Percentiles rank a stretch among this genome's conserved stretches.
phyloP scores from a whole-genome alignment of 92 coral and sea anemone genomes.

The Paragorgia papillata region DNA sequence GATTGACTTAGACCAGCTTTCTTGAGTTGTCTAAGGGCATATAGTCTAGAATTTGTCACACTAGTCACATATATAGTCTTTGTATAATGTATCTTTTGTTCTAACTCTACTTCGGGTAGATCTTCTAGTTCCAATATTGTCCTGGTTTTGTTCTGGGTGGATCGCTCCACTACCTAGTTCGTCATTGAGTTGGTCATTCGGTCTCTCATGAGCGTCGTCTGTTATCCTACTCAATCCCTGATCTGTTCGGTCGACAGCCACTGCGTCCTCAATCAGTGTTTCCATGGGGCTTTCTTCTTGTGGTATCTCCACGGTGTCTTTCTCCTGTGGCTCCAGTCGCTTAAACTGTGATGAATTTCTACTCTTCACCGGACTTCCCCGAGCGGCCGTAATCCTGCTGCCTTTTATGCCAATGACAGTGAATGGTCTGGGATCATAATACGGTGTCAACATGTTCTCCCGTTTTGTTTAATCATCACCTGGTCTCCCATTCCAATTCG shows the following conservation, averaged over 20 bases:
- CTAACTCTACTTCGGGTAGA: constrained; percentile 16
- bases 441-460: constrained; percentile 16
- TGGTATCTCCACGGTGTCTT: no score
- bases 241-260: no score
- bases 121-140: constrained; percentile 26
- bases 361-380: constrained; percentile 28
- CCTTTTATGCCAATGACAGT: constrained; percentile 44
- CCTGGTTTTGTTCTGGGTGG: constrained; percentile 4
- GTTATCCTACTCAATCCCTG: no score
- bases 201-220: no score
- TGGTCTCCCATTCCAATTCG: constrained; percentile 44
- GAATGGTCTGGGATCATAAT: constrained; percentile 29
- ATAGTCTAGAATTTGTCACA: no score
- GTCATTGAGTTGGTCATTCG: no score
- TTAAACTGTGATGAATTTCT: constrained; percentile 45
- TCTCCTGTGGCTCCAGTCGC: background rate
- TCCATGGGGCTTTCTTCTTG: no score
- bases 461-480: constrained; percentile 37
- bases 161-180: constrained; percentile 14
- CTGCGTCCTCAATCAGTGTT: no score
- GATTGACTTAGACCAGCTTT: no score
- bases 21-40: no score
- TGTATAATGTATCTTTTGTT: constrained; percentile 21
- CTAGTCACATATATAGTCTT: background rate
- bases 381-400: constrained; percentile 38